Conservation (phyloP, 2,888 invertebrate species). For the Epistrophe grossulariae region DNA sequence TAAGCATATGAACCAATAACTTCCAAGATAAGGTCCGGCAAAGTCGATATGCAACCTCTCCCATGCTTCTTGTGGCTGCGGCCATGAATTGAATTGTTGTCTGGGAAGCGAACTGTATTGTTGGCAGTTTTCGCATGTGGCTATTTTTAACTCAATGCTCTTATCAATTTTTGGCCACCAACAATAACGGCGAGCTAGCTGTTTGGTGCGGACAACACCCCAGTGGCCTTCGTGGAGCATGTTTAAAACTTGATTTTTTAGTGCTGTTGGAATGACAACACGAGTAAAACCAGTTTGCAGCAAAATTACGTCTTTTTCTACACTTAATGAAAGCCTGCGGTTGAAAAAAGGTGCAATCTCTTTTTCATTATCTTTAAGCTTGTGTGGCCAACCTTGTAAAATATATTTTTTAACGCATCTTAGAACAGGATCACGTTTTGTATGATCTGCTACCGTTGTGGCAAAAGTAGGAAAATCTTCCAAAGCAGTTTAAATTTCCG, state of each 20-base stretch:
- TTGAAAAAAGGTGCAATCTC: neutral
- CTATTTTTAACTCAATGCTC: constrained; percentile 23
- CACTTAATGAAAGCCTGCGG: constrained; percentile 1
- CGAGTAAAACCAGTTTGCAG: constrained; percentile 14
- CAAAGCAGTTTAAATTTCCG: neutral
- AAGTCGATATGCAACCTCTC: constrained; percentile 82
- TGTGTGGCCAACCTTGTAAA: constrained; percentile 8
- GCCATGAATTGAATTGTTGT: constrained; percentile 61
- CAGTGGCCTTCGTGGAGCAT: constrained; percentile 51
- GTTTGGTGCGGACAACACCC: constrained; percentile 30
- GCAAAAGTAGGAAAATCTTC: constrained; percentile 15
- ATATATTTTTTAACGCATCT: constrained; percentile 5
- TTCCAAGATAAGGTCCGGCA: constrained; percentile 80
- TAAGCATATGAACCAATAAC: constrained; percentile 80
- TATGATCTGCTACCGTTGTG: constrained; percentile 20
- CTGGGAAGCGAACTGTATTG: constrained; percentile 10
- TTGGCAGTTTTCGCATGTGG: constrained; percentile 20
- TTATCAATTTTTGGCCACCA: constrained; percentile 49
- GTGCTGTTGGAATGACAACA: neutral
- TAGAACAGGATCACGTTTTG: constrained; percentile 11
- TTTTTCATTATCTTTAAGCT: constrained; percentile 3
- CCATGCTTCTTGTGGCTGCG: constrained; percentile 78
- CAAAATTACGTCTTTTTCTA: constrained; percentile 14
- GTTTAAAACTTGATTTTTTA: constrained; percentile 5
- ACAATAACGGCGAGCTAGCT: constrained; percentile 33